A percentile compares a stretch with the other conserved stretches of the same genome.
Evolutionary conservation across 2,797 vertebrate genomes (phyloP).

Genomic region (Sebastes steindachneri): DNA sequence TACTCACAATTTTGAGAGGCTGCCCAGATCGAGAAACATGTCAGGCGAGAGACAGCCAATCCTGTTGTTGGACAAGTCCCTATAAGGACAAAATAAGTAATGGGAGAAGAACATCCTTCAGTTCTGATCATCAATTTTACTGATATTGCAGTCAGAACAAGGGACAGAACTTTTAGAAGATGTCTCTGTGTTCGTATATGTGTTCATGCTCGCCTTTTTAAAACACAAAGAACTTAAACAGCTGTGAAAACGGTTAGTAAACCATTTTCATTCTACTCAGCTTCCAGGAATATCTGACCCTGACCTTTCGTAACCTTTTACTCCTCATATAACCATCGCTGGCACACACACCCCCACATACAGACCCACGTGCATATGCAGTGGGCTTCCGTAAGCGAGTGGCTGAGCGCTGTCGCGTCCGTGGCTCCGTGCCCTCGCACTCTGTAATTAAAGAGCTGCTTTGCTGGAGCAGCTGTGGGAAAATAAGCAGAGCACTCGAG

Average conservation of each 20-base stretch:
- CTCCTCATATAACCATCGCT: conserved; percentile 33
- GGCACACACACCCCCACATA: neutral
- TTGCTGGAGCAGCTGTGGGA: conserved; percentile 83
- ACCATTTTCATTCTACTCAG: conserved; percentile 30
- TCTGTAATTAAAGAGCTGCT: conserved; percentile 85
- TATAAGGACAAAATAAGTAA: conserved; percentile 68
- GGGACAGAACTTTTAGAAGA: neutral
- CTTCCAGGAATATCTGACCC: conserved; percentile 31
- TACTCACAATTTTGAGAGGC: conserved; percentile 92
- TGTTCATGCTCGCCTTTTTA: neutral
- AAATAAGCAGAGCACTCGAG: conserved; percentile 78
- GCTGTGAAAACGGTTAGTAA: conserved; percentile 17
- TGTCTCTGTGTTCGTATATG: neutral
- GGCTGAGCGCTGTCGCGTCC: conserved; percentile 55
- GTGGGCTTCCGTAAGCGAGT: conserved; percentile 25
- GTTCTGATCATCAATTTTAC: neutral
- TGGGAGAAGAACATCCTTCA: neutral
- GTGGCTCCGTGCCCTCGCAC: conserved; percentile 67
- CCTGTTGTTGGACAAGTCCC: conserved; percentile 93
- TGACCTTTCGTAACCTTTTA: conserved; percentile 58
- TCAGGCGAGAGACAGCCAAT: conserved; percentile 91
- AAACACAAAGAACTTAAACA: conserved; percentile 22
- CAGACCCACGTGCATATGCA: conserved; percentile 21
- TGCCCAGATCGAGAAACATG: conserved; percentile 90
- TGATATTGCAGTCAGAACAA: neutral